A percentile compares a stretch with the other conserved stretches of the same genome.
Conservation (phyloP, 1,140 invertebrate genomes). For the Heliconius melpomene region DNA sequence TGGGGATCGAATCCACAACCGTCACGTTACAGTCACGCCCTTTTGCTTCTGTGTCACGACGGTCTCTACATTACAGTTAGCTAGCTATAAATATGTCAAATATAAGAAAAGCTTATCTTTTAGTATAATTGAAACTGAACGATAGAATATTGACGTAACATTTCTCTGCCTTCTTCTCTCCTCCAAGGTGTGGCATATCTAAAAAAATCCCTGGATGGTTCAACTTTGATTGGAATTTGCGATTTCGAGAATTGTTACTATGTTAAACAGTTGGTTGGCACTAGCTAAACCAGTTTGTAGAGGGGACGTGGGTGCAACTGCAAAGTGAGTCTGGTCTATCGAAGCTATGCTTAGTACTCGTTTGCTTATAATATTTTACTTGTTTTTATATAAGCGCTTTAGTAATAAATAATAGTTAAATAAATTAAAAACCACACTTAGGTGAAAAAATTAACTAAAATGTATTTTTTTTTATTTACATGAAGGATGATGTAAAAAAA, state of each 20-base stretch:
- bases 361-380: constrained; percentile 1
- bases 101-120: neutral
- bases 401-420: too few species aligned
- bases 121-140: neutral
- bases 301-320: constrained; percentile 53
- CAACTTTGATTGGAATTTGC: constrained; percentile 56
- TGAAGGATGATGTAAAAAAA: too few species aligned
- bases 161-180: neutral
- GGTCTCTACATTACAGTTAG: neutral
- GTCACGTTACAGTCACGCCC: too few species aligned
- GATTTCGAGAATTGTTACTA: constrained; percentile 57
- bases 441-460: too few species aligned
- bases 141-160: neutral
- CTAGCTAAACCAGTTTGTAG: constrained; percentile 55
- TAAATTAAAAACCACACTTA: too few species aligned
- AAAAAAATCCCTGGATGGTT: neutral
- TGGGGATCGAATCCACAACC: too few species aligned
- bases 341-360: neutral
- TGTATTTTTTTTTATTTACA: too few species aligned
- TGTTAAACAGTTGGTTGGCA: constrained; percentile 45
- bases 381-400: neutral
- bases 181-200: neutral
- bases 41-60: too few species aligned
- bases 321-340: constrained; percentile 25
- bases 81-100: neutral